Base-by-base conservation (phyloP, 2,113 vertebrate species). In the Plotosus lineatus region DNA sequence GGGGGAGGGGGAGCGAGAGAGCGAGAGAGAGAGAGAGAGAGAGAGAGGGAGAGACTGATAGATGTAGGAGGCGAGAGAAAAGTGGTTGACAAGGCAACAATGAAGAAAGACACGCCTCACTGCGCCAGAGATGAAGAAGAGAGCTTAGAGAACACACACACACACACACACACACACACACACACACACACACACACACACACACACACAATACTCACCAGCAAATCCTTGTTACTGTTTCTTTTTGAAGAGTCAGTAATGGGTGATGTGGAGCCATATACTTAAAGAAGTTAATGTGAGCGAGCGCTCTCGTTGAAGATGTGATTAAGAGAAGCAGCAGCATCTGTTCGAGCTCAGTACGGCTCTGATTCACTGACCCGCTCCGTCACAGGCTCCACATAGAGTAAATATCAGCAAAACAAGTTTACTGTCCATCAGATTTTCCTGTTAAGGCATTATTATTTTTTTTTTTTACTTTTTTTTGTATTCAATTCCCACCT, bases 41-140 rank as follows among this genome's bases (percentile, higher is more conserved):
- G 69, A 42, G 33, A 33, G 38, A 50, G 42, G 46, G 80, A 60
- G 36, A 26, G 69, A 31, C 23, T 44, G 76, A 77, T 31, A 73
- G 56, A 83, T 83, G 74, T 83, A 84, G 89, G 26, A 42, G 72
- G 33, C 4, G 38, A 80, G 40, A 46, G 61, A 71, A 75, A 77
- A 44, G 66, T 82, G 79, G 84, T 85, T 85, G 84, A 79, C 80
- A 79, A 85, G 84, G 84, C 80, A 85, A 85, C 84, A 82, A 77
- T 81, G 77, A 84, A 74, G 61, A n/a, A 48, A 77, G 75, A 82
- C 75, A 84, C 75, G 75, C 69, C 80, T 85, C 53, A 75, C 74
- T 85, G 84, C 84, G 79, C 76, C 80, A 85, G 11, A 82, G 71
- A 85, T 82, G 68, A 82, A 76, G 72, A 73, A 80, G 44, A 76